Evolutionary conservation across 2,113 vertebrate genomes (phyloP), one percentile per base, ranked within the genome.

Genomic region (Thunnus thynnus): DNA sequence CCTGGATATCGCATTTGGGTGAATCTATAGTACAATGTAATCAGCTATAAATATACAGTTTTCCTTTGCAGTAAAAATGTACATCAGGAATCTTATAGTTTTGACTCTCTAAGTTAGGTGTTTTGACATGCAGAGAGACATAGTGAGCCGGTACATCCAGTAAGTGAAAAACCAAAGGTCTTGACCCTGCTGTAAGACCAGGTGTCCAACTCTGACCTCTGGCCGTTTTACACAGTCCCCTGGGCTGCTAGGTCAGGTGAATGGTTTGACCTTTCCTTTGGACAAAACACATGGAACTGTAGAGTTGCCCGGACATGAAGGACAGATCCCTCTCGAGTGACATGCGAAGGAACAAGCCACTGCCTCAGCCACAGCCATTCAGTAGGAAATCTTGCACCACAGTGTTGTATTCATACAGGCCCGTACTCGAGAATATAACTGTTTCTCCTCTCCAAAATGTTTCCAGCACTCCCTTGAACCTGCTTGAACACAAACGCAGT

Each of bases 141-240:
- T 50, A 30, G 13, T 57, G 47, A 85, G 27, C 58, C 54, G 14
- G 27, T 12, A 10, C 0, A 32, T 75, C 58, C 58, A 63, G 68
- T 56, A 65, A 73, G 30, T 16, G 27, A 60, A 78, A 36, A 61
- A 68, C 14, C 14, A 72, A 13, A 70, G 44, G 50, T 52, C 47
- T 47, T 68, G 68, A 86, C 80, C 82, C 67, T 47, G 57, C 66
- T 16, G 25, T 68, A 52, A 82, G 65, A 52, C 76, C 76, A 76
- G 80, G 69, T 89, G 87, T 78, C 77, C 76, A 73, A 82, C 79
- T 84, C 61, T 87, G 85, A 88, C 89, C 90, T 88, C 57, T 82
- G 0, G 57, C 41, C 20, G 66, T 83, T 84, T 7, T 13, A 48
- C 58, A 27, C 8, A 3, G 46, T 44, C 80, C 62, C 47, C 56